Base-by-base conservation (phyloP, 1,140 invertebrate genomes). In the Amphibalanus amphitrite region DNA sequence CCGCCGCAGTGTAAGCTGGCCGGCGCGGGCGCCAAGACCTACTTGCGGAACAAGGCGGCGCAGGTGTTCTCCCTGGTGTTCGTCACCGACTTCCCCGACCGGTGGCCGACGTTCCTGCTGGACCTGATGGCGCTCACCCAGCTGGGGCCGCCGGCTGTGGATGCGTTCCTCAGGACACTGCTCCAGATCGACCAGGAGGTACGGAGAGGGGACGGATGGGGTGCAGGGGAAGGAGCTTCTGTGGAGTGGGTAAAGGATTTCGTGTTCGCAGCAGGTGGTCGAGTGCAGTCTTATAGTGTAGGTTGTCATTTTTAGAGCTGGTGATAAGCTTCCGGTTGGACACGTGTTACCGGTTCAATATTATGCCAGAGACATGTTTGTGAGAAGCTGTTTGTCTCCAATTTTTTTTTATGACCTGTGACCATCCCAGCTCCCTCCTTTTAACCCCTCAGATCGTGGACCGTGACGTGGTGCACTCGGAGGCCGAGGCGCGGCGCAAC, bases 81-180 rank as follows among this genome's bases (percentile, higher is more conserved):
- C 77, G 75, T 85, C 6, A 75, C 78, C 28, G 85, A 86, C 75
- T 86, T 82, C 77, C 84, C 84, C 6, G 70, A 76, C 26, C 75
- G 80, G 40, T 86, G 85, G 85, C 81, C 81, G 17, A 77, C 76
- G 0, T 85, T 85, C 77, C 85, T 86, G 74, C 75, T 76, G 26
- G 84, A 85, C 75, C 73, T 85, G 23, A 77, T 85, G 25, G 72
- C 76, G 17, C 79, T 79, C 6, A 75, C 83, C 28, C 76, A 74
- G n/a, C 71, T 78, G 29, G 84, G 81, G 15, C 76, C 76, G 29
- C 72, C 77, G 28, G 81, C 81, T 40, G 80, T 83, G n/a, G 82
- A 84, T 73, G 77, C 84, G 69, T 86, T 84, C 74, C 77, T 86
- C 3, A 76, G 83, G 40, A 79, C 85, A 29, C 76, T 86, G 25